phyloP scores from a whole-genome alignment of 2,797 vertebrate genomes.

The Lagodon rhomboides region DNA sequence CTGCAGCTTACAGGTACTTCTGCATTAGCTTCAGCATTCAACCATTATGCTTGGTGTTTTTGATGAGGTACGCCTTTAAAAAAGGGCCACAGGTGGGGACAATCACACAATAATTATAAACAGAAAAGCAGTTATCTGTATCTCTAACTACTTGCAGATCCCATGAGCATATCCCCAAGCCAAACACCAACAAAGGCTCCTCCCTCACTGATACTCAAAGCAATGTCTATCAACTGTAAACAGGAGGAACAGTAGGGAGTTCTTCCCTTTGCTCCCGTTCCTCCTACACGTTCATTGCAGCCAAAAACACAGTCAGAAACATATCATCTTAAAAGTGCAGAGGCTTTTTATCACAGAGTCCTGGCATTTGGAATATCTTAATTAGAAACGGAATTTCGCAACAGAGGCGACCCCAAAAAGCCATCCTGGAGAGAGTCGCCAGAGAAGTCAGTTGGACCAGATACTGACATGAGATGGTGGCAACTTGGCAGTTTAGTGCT shows the following conservation, averaged over 20 bases:
- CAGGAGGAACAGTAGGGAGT: conserved; percentile 51
- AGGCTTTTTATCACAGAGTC: conserved; percentile 33
- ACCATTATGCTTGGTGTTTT: neutral
- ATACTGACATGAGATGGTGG: conserved; percentile 20
- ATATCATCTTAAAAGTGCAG: conserved; percentile 38
- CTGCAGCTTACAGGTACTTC: neutral
- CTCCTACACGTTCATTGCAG: conserved; percentile 48
- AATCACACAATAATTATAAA: conserved; percentile 29
- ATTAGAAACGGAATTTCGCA: conserved; percentile 25
- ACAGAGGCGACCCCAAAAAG: conserved; percentile 33
- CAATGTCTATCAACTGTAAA: conserved; percentile 56
- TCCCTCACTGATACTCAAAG: conserved; percentile 31
- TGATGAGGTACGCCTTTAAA: neutral
- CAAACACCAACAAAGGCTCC: neutral
- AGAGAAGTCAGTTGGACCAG: conserved; percentile 34
- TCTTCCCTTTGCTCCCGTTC: conserved; percentile 32
- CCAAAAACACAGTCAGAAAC: conserved; percentile 46
- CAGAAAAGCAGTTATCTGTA: conserved; percentile 21
- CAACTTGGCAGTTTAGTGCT: conserved; percentile 27
- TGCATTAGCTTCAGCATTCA: neutral
- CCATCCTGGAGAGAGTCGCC: conserved; percentile 34
- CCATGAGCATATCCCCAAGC: conserved; percentile 13
- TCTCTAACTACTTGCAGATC: conserved; percentile 13
- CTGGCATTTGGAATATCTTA: conserved; percentile 35
- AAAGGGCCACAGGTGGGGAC: conserved; percentile 24